Percentiles rank a stretch among this genome's conserved stretches.
These are phyloP conservation scores for Morelia viridis DNA, from an alignment of 2,797 vertebrate genomes.

Conservation along the genomic window DNA sequence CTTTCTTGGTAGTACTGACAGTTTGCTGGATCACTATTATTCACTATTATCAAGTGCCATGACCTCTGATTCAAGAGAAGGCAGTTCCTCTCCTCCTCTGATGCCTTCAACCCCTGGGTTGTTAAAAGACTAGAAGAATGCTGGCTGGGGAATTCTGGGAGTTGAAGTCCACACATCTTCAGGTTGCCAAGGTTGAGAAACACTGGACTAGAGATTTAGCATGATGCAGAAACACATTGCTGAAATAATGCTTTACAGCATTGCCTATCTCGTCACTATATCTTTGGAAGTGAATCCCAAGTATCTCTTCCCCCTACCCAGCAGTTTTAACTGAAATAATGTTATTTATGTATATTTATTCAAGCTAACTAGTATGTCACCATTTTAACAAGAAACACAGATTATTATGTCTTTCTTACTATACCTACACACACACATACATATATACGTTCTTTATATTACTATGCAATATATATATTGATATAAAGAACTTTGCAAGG, in stretches of 20 bases:
- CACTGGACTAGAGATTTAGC: not conserved
- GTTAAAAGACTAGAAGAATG: not conserved
- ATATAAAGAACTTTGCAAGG: not conserved
- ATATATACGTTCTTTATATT: no score
- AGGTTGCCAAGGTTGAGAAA: no score
- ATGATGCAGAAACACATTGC: not conserved
- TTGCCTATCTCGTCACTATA: not conserved
- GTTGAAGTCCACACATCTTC: no score
- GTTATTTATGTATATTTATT: not conserved
- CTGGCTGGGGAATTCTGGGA: no score
- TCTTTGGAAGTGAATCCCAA: not conserved
- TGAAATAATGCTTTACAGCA: not conserved
- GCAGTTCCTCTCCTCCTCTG: not conserved
- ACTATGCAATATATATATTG: no score
- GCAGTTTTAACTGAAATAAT: not conserved
- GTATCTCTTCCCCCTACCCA: not conserved
- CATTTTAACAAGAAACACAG: not conserved
- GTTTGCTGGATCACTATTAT: not conserved
- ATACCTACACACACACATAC: no score
- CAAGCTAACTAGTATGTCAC: not conserved
- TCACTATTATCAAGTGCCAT: not conserved
- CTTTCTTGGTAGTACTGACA: not conserved
- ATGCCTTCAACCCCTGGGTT: not conserved
- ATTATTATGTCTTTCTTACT: not conserved
- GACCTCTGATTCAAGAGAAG: not conserved